These are phyloP conservation scores for Ridgeia piscesae DNA, from an alignment of 1,140 invertebrate species.

Conservation along the genomic window DNA sequence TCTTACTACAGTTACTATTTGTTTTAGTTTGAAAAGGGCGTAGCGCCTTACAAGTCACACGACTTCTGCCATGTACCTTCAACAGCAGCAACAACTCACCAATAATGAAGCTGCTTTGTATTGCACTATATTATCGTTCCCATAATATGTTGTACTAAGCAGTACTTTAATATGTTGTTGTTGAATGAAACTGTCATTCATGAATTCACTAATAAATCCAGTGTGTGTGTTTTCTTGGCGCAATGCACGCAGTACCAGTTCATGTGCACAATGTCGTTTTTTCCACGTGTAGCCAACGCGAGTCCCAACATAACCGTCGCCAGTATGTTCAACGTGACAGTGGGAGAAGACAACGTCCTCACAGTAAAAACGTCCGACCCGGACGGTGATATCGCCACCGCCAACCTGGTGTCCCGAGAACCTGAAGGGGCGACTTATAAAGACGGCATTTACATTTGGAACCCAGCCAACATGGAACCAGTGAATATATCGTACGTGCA, in stretches of 20 bases:
- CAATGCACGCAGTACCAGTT: not conserved
- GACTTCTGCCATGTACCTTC: too few relatives aligned
- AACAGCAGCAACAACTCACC: too few relatives aligned
- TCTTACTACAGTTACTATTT: too few relatives aligned
- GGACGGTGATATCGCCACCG: not conserved
- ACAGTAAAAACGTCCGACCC: not conserved
- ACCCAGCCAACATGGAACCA: not conserved
- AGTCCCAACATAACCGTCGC: not conserved
- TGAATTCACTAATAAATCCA: too few relatives aligned
- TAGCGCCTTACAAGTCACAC: too few relatives aligned
- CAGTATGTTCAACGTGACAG: not conserved
- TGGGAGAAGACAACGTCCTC: not conserved
- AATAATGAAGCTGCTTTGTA: too few relatives aligned
- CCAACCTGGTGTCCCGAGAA: not conserved
- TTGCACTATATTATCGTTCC: too few relatives aligned
- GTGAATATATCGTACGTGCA: not conserved
- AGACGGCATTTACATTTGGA: not conserved
- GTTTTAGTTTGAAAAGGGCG: too few relatives aligned
- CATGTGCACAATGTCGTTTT: not conserved
- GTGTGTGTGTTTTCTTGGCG: too few relatives aligned
- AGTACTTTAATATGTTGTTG: not conserved
- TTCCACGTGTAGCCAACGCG: not conserved
- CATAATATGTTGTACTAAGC: not conserved
- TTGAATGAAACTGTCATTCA: too few relatives aligned
- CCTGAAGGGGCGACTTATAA: not conserved